These are phyloP conservation scores for Natator depressus DNA, from an alignment of 2,113 vertebrate genomes.

Conservation along the genomic window DNA sequence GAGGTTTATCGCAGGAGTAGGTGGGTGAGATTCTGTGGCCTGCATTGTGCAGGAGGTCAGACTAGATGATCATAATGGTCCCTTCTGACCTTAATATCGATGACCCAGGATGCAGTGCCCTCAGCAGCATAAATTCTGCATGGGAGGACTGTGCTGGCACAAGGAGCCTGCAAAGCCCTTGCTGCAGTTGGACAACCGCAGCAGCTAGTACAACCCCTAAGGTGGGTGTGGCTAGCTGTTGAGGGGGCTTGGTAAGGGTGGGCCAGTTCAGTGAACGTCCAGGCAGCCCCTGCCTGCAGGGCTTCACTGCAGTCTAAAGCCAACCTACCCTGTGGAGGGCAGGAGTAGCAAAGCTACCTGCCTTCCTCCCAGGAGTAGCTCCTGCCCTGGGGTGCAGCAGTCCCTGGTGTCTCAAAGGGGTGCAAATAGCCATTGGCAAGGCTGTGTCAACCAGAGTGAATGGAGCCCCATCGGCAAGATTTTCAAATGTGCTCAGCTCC, in stretches of 20 bases:
- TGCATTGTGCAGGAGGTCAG: too few relatives aligned
- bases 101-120: too few relatives aligned
- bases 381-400: background rate
- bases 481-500: accelerated
- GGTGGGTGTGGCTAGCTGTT: background rate
- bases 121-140: background rate
- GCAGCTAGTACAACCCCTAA: background rate
- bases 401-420: background rate
- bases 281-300: background rate
- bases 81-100: too few relatives aligned
- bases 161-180: background rate
- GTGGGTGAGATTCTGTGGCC: too few relatives aligned
- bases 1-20: too few relatives aligned
- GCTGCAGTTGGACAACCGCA: background rate
- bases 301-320: too few relatives aligned
- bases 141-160: background rate
- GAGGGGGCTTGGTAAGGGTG: background rate
- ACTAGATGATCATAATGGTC: too few relatives aligned
- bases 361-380: background rate
- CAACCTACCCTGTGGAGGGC: background rate
- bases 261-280: background rate
- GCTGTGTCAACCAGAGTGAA: background rate
- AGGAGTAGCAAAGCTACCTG: background rate
- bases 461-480: background rate
- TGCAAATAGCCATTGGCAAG: background rate